Conservation (phyloP, 2,113 vertebrate species). For the Seriola rivoliana region DNA sequence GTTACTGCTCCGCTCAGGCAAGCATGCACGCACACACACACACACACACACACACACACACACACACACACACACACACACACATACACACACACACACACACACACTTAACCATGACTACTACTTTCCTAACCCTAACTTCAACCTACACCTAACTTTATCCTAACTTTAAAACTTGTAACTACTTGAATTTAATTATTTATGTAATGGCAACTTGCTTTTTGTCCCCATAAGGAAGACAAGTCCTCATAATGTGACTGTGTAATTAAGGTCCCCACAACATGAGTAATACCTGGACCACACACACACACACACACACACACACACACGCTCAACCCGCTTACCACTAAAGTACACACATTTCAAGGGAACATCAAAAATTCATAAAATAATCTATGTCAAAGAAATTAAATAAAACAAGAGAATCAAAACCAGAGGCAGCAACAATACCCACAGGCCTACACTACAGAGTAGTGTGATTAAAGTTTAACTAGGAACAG, state of each 20-base stretch:
- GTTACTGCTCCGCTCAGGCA: slow-evolving; percentile 23
- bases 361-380: slow-evolving; percentile 52
- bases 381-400: slow-evolving; percentile 52
- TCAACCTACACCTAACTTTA: no score
- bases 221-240: no score
- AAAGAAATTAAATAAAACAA: slow-evolving; percentile 65
- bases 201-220: no score
- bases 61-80: no score
- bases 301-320: slow-evolving; percentile 7
- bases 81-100: neutral
- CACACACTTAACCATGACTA: neutral
- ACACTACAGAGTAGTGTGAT: slow-evolving; percentile 40
- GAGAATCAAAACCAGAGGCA: slow-evolving; percentile 59
- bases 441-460: slow-evolving; percentile 47
- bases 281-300: no score
- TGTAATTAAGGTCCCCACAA: neutral
- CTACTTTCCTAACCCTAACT: no score
- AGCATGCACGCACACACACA: neutral
- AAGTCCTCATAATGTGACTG: no score
- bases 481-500: slow-evolving; percentile 75
- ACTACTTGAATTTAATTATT: no score
- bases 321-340: neutral
- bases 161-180: no score
- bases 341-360: neutral
- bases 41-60: neutral